phyloP scores from a whole-genome alignment of 64 coral and sea anemone species.

The Pocillopora damicornis region DNA sequence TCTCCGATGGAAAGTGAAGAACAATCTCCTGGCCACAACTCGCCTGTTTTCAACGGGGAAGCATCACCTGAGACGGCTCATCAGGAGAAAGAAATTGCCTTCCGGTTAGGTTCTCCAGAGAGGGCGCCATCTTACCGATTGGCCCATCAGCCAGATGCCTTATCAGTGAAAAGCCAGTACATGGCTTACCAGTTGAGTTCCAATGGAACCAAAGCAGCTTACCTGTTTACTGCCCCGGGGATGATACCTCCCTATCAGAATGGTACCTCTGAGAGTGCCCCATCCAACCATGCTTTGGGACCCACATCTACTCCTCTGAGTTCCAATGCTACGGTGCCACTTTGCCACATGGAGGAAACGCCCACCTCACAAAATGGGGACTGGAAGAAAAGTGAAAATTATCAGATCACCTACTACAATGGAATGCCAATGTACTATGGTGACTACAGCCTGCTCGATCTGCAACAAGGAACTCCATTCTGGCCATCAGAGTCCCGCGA shows the following conservation, averaged over 20 bases:
- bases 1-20: neutral
- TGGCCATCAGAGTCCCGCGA: neutral
- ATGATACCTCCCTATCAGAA: neutral
- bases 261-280: neutral
- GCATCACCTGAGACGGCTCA: neutral
- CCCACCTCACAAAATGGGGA: neutral
- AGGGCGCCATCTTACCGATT: neutral
- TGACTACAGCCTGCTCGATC: neutral
- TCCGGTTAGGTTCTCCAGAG: neutral
- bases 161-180: neutral
- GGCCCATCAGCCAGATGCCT: neutral
- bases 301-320: neutral
- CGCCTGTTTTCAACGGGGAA: neutral
- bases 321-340: slow-evolving; percentile 2
- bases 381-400: neutral
- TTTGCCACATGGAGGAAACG: neutral
- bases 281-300: neutral
- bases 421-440: neutral
- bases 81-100: neutral
- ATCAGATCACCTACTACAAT: neutral
- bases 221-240: neutral
- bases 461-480: neutral
- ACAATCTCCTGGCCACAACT: neutral
- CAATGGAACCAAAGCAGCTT: neutral
- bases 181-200: neutral